Percentiles rank a stretch among this genome's conserved stretches.
phyloP scores from a whole-genome alignment of 2,797 vertebrate species.

The Leuciscus waleckii region DNA sequence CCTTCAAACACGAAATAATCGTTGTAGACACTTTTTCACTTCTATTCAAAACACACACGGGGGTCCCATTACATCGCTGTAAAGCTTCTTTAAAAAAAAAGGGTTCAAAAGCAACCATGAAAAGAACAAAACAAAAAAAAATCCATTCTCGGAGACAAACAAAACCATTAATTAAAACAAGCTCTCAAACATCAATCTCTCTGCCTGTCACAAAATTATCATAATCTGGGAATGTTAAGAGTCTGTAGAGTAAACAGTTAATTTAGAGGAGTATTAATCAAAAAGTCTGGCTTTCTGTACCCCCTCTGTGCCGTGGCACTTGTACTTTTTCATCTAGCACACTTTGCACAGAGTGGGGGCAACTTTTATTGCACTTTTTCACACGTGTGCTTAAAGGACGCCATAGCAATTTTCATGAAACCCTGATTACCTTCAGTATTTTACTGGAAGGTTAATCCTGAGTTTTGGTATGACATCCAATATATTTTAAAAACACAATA shows the following conservation, averaged over 20 bases:
- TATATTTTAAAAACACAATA: neutral
- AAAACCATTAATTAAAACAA: constrained; percentile 85
- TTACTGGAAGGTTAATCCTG: neutral
- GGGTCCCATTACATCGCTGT: constrained; percentile 64
- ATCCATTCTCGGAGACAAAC: constrained; percentile 77
- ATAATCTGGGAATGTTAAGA: constrained; percentile 89
- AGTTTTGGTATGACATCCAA: neutral
- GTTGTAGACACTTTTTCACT: constrained; percentile 63
- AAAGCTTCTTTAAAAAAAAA: constrained; percentile 58
- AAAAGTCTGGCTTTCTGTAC: constrained; percentile 78
- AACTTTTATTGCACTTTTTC: constrained; percentile 49
- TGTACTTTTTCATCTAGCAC: constrained; percentile 57
- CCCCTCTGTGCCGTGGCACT: constrained; percentile 80
- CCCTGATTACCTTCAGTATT: neutral
- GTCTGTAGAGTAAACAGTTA: constrained; percentile 89
- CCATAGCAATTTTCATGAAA: neutral
- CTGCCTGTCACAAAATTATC: constrained; percentile 85
- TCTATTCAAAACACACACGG: constrained; percentile 65
- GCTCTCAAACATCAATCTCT: constrained; percentile 84
- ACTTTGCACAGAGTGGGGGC: constrained; percentile 50
- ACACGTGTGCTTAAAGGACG: neutral
- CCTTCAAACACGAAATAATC: constrained; percentile 64
- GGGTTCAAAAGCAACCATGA: constrained; percentile 48
- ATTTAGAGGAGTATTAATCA: constrained; percentile 90
- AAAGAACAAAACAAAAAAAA: constrained; percentile 42